Conservation (phyloP, 1,140 invertebrate genomes). For the Nebria ingens region DNA sequence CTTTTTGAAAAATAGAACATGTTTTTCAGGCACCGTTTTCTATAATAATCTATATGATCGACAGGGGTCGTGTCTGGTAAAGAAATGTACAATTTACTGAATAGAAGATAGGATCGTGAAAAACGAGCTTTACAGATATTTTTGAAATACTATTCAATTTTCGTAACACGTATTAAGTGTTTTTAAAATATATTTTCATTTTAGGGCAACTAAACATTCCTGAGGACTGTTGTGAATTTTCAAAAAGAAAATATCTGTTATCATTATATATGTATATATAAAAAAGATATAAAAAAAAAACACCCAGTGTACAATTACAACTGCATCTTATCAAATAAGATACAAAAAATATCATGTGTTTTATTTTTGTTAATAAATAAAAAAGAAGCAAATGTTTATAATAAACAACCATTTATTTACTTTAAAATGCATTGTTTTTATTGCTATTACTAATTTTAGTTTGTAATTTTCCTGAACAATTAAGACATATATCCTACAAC, state of each 20-base stretch:
- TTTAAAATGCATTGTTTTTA: too few relatives aligned
- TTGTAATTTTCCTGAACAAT: too few relatives aligned
- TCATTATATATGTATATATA: neutral
- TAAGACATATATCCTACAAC: too few relatives aligned
- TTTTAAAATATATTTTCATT: conserved; percentile 10
- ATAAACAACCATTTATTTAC: conserved; percentile 1
- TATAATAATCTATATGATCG: too few relatives aligned
- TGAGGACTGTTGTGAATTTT: neutral
- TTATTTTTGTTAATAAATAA: conserved; percentile 37
- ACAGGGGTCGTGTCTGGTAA: too few relatives aligned
- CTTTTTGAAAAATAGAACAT: too few relatives aligned
- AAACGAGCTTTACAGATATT: conserved; percentile 7
- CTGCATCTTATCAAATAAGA: conserved; percentile 31
- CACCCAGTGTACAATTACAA: conserved; percentile 30
- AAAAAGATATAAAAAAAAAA: neutral
- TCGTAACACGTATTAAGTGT: neutral
- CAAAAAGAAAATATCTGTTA: conserved; percentile 9
- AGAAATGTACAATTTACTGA: too few relatives aligned
- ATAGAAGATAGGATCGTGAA: too few relatives aligned
- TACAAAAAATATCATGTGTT: conserved; percentile 36
- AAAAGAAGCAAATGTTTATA: neutral
- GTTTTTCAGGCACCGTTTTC: too few relatives aligned
- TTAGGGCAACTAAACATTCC: conserved; percentile 8
- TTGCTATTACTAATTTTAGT: too few relatives aligned
- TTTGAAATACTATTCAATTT: neutral